phyloP scores from a whole-genome alignment of 2,797 vertebrate genomes.

The Syncerus caffer region DNA sequence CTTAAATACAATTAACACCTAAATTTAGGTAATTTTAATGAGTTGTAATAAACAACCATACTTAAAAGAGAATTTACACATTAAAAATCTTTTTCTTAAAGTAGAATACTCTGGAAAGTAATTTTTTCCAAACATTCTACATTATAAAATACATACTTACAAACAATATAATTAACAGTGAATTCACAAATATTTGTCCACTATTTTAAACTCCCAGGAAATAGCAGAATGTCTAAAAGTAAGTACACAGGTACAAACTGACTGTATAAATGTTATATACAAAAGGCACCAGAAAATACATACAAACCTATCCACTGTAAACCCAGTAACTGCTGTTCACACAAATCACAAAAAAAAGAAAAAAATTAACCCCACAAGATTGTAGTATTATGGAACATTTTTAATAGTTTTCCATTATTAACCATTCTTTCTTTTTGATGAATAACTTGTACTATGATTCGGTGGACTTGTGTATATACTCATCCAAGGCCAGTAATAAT shows the following conservation, averaged over 20 bases:
- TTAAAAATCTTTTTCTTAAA: not conserved
- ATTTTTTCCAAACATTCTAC: not conserved
- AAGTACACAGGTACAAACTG: not conserved
- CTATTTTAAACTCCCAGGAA: conserved; percentile 38
- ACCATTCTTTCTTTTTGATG: not conserved
- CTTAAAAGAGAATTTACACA: conserved; percentile 23
- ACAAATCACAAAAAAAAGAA: not conserved
- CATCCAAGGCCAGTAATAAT: not conserved
- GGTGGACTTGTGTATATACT: not conserved
- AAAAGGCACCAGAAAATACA: conserved; percentile 44
- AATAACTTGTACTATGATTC: conserved; percentile 28
- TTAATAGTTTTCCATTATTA: conserved; percentile 62
- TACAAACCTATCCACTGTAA: not conserved
- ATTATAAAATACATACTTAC: conserved; percentile 38
- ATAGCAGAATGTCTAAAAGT: conserved; percentile 18
- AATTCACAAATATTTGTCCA: conserved; percentile 15
- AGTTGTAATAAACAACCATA: conserved; percentile 53
- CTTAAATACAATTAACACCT: conserved; percentile 54
- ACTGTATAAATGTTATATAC: conserved; percentile 10
- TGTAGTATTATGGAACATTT: not conserved
- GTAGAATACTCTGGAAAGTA: not conserved
- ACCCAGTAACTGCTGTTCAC: not conserved
- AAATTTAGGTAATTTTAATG: conserved; percentile 44
- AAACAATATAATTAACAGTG: conserved; percentile 46
- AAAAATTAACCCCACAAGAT: not conserved